Base-by-base conservation (phyloP, 2,888 invertebrate genomes). In the Trichopria drosophilae region DNA sequence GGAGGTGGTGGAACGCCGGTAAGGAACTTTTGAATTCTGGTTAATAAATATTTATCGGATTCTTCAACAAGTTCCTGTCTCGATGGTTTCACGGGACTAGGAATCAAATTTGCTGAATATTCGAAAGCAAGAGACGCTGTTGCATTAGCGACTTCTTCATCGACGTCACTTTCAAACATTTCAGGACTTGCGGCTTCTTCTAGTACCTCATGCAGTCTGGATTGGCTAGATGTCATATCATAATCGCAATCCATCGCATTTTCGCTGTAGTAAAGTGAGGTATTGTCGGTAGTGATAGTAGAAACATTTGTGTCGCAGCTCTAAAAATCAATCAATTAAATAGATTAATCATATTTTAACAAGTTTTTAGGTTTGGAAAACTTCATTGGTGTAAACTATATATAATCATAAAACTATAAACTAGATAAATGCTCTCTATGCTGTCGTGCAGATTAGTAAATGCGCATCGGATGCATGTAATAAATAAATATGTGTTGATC, bases 1-100 rank as follows among this genome's bases (percentile, higher is more conserved):
- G 88, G 88, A 7, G 89, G 90, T 16, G 90, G 89, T 6, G 85
- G 78, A 1, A 90, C 81, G 1, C 89, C 89, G 58, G 81, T 81
- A 6, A 90, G 73, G 35, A 80, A 81, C 67, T 80, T 81, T 70
- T 85, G 80, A 37, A 83, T 72, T 55, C 73, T 72, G 34, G 65
- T 73, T 16, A 79, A 58, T 49, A 79, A 59, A 55, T 67, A 69
- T 15, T 66, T 61, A 61, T 81, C 81, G 3, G 71, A 70, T 46
- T 57, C 66, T 3, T 46, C 40, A 20, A 74, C 48, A 6, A 68
- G 53, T 40, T 75, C 72, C 5, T 62, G 63, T 12, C 60, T 63
- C 3, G 67, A 60, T 3, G 60, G 55, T 29, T 65, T 63, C 3
- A 44, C 22, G 2, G 62, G 61, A 37, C 58, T 66, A 24, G 51